Evolutionary conservation across 1,140 invertebrate genomes (phyloP).

Genomic region (Oscheius sp.): DNA sequence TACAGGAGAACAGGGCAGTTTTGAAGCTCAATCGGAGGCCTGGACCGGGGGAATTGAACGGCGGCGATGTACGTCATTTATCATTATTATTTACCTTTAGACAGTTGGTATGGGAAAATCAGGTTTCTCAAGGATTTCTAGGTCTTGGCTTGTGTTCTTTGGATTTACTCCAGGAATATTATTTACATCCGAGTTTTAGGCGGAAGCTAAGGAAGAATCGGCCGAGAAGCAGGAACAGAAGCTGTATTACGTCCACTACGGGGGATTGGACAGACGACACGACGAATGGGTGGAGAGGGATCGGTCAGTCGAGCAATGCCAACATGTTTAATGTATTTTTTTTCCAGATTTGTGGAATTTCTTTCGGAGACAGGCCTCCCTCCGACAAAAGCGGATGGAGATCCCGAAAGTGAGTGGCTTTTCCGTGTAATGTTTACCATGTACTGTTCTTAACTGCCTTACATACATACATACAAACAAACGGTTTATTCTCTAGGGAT

Average conservation of each 20-base stretch:
- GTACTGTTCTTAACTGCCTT: no score
- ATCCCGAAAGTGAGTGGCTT: no score
- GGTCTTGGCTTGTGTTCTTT: background rate
- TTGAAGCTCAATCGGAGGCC: no score
- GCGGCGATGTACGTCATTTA: no score
- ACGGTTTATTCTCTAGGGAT: no score
- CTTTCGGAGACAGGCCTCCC: background rate
- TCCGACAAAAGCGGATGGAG: no score
- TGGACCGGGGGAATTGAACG: no score
- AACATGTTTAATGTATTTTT: background rate
- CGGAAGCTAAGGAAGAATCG: background rate
- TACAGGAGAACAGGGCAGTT: no score
- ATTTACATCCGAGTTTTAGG: background rate
- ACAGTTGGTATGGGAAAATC: no score
- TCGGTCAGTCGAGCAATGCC: background rate
- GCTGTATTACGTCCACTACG: constrained; percentile 20
- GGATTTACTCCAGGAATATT: background rate
- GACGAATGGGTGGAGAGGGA: constrained; percentile 24
- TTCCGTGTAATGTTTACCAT: no score
- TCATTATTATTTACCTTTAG: no score
- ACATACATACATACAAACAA: no score
- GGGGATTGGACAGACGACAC: constrained; percentile 2
- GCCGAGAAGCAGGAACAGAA: constrained; percentile 1
- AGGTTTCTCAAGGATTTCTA: background rate
- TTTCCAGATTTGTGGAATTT: background rate